Evolutionary conservation across 2,113 vertebrate species (phyloP), one percentile per base, ranked within the genome.

Genomic region (Synodontis membranacea): DNA sequence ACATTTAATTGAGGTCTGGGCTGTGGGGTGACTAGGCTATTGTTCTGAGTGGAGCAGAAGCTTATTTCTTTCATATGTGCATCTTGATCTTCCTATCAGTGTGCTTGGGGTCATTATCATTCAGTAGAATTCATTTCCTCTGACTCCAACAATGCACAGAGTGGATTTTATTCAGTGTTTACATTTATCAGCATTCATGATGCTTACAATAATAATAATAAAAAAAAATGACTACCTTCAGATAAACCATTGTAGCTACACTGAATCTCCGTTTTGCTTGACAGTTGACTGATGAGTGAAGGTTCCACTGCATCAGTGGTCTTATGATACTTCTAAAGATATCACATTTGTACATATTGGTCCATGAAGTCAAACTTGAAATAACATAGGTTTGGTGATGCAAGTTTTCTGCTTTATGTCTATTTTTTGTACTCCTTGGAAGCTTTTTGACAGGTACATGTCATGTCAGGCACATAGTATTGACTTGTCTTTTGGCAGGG

Each of bases 1-100:
- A 75, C 42, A 75, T 75, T 75, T 28, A 75, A 75, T 75, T 46
- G 42, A 75, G 72, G 42, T 75, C 72, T 75, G 23, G 72, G 39
- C 11, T 75, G 25, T 75, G 72, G 39, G 25, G 42, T 46, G 72
- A 75, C 72, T 23, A 75, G 10, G 72, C 23, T 46, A n/a, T 75
- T 75, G 39, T 75, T 75, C 72, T 46, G 42, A 75, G 23, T 28
- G n/a, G 2, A 46, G 72, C 25, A 44, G 37, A 42, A 72, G 68
- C 37, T 23, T 72, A 72, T 72, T 72, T 42, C 37, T 72, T 42
- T 42, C 34, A 72, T 72, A 25, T 46, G 25, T 75, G 14, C 0
- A 6, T 42, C 37, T 75, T 75, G 42, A 28, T 75, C 72, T 75
- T 75, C 23, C 46, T 75, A 46, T 75, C 42, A 48, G 10, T 75